A percentile compares a stretch with the other conserved stretches of the same genome.
phyloP scores from a whole-genome alignment of 2,888 invertebrate genomes.

The Polymixis lichenea region DNA sequence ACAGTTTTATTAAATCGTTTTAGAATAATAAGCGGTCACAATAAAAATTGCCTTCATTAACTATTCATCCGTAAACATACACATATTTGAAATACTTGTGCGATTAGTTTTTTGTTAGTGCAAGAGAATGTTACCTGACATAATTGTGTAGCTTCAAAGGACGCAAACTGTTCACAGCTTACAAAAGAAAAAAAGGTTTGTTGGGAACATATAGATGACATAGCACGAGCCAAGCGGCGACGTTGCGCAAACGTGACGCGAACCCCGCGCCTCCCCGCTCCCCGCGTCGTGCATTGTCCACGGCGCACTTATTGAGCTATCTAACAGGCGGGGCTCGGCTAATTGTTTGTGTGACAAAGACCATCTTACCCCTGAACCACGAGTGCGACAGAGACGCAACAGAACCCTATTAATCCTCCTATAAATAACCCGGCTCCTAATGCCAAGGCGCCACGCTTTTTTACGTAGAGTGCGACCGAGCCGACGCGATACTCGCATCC shows the following conservation, averaged over 20 bases:
- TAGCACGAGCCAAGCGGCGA: slow-evolving; percentile 55
- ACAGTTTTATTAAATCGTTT: background rate
- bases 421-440: slow-evolving; percentile 86
- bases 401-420: slow-evolving; percentile 77
- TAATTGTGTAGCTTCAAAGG: background rate
- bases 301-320: slow-evolving; percentile 69
- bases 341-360: slow-evolving; percentile 77
- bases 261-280: background rate
- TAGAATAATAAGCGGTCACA: background rate
- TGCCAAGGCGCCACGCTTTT: slow-evolving; percentile 86
- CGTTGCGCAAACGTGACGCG: slow-evolving; percentile 54
- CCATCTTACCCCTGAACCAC: slow-evolving; percentile 18
- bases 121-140: slow-evolving; percentile 28
- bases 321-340: slow-evolving; percentile 75
- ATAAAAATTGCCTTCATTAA: background rate
- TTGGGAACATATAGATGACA: slow-evolving; percentile 27
- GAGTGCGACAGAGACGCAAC: slow-evolving; percentile 69
- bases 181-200: slow-evolving; percentile 36
- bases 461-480: slow-evolving; percentile 72
- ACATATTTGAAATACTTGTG: slow-evolving; percentile 29
- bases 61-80: background rate
- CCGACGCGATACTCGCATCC: slow-evolving; percentile 74
- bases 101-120: slow-evolving; percentile 27
- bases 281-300: slow-evolving; percentile 31
- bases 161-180: slow-evolving; percentile 14